Evolutionary conservation across 2,797 vertebrate species (phyloP).

Genomic region (Podarcis siculus): DNA sequence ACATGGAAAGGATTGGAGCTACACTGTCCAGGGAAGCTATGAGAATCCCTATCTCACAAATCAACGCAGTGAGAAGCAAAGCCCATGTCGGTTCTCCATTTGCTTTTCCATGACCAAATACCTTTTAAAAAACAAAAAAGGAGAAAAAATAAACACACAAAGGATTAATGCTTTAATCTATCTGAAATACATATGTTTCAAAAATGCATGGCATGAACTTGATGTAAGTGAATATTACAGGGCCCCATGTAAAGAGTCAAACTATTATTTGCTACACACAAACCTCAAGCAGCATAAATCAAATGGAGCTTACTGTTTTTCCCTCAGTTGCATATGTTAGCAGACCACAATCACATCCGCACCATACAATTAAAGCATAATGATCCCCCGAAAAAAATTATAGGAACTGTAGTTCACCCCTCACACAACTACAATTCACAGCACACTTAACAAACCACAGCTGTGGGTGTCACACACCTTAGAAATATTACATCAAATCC

Average conservation of each 20-base stretch:
- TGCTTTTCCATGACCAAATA: slow-evolving; percentile 96
- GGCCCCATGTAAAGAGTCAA: background rate
- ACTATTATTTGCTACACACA: background rate
- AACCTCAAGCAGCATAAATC: background rate
- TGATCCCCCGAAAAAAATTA: no score
- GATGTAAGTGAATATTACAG: background rate
- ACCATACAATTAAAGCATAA: no score
- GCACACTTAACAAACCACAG: no score
- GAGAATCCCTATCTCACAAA: slow-evolving; percentile 95
- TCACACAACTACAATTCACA: no score
- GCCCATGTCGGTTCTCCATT: slow-evolving; percentile 98
- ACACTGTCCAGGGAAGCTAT: slow-evolving; percentile 95
- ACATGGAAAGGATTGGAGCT: slow-evolving; percentile 97
- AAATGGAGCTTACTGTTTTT: background rate
- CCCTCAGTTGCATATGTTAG: background rate
- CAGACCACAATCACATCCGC: no score
- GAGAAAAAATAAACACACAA: background rate
- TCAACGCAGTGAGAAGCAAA: slow-evolving; percentile 89
- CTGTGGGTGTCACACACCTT: no score
- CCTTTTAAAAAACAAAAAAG: slow-evolving; percentile 68
- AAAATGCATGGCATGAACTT: background rate
- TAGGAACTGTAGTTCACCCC: no score
- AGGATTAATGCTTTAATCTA: background rate
- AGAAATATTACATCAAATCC: background rate
- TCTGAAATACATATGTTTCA: background rate